phyloP scores from a whole-genome alignment of 2,888 invertebrate genomes.

The Eristalis pertinax region DNA sequence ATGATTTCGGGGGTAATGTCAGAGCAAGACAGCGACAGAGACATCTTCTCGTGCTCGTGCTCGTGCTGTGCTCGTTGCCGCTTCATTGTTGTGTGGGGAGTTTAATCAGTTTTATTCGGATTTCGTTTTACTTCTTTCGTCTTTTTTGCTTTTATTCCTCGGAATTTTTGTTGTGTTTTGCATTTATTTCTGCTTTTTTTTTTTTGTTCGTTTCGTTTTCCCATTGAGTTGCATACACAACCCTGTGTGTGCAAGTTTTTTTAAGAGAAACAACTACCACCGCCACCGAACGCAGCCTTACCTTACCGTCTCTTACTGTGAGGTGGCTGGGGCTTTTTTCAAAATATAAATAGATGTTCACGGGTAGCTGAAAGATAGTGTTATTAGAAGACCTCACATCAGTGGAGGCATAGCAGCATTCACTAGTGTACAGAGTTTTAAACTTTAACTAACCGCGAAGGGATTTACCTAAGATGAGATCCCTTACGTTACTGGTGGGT shows the following conservation, averaged over 20 bases:
- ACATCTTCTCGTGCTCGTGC: slow-evolving; percentile 45
- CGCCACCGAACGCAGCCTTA: slow-evolving; percentile 12
- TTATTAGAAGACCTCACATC: slow-evolving; percentile 80
- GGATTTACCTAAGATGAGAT: slow-evolving; percentile 80
- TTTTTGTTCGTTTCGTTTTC: slow-evolving; percentile 40
- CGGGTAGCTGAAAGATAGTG: slow-evolving; percentile 80
- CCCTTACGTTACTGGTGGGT: slow-evolving; percentile 81
- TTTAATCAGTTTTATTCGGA: slow-evolving; percentile 1
- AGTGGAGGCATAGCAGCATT: slow-evolving; percentile 77
- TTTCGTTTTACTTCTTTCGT: slow-evolving; percentile 38
- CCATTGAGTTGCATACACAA: slow-evolving; percentile 64
- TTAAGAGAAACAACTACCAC: slow-evolving; percentile 62
- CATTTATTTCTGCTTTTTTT: slow-evolving; percentile 36
- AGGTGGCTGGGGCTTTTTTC: slow-evolving; percentile 73
- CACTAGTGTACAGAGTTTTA: slow-evolving; percentile 76
- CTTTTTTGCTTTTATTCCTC: neutral
- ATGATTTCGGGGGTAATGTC: slow-evolving; percentile 36
- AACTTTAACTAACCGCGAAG: slow-evolving; percentile 78
- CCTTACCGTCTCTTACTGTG: slow-evolving; percentile 40
- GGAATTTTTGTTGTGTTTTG: slow-evolving; percentile 45
- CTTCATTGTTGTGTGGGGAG: slow-evolving; percentile 39
- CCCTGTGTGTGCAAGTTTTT: slow-evolving; percentile 56
- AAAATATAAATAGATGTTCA: slow-evolving; percentile 82
- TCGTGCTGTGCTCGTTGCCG: slow-evolving; percentile 5
- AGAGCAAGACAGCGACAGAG: slow-evolving; percentile 42